Evolutionary conservation across 2,888 invertebrate genomes (phyloP).

Genomic region (Polylopha cassiicola): DNA sequence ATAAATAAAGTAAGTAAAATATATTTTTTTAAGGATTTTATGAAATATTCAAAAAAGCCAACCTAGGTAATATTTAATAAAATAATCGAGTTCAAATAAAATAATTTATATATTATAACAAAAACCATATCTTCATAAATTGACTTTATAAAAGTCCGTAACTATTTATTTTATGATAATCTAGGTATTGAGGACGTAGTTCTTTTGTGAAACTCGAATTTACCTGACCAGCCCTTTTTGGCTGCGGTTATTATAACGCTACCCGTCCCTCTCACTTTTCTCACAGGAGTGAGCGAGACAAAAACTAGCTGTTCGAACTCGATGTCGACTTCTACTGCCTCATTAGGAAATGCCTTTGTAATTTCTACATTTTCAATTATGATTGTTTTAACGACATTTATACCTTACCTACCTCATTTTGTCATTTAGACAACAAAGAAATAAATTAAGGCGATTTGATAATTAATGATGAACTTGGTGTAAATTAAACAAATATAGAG

Average conservation of each 20-base stretch:
- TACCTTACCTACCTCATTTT: slow-evolving; percentile 3
- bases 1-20: neutral
- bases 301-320: slow-evolving; percentile 31
- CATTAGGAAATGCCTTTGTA: slow-evolving; percentile 21
- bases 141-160: too few relatives aligned
- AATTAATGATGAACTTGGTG: neutral
- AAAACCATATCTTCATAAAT: too few relatives aligned
- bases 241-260: slow-evolving; percentile 19
- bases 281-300: slow-evolving; percentile 29
- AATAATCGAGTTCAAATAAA: slow-evolving; percentile 1
- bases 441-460: too few relatives aligned
- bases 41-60: neutral
- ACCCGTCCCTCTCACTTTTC: slow-evolving; percentile 30
- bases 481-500: neutral
- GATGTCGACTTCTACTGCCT: slow-evolving; percentile 23
- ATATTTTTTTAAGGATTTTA: too few relatives aligned
- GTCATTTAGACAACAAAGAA: too few relatives aligned
- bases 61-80: slow-evolving; percentile 6
- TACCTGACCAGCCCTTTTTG: slow-evolving; percentile 45
- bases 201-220: too few relatives aligned
- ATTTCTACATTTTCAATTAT: slow-evolving; percentile 23
- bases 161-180: too few relatives aligned
- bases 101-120: neutral
- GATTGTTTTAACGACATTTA: slow-evolving; percentile 16
- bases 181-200: too few relatives aligned